These are phyloP conservation scores for Drosophila sechellia DNA, from an alignment of 1,140 invertebrate genomes.

Conservation along the genomic window DNA sequence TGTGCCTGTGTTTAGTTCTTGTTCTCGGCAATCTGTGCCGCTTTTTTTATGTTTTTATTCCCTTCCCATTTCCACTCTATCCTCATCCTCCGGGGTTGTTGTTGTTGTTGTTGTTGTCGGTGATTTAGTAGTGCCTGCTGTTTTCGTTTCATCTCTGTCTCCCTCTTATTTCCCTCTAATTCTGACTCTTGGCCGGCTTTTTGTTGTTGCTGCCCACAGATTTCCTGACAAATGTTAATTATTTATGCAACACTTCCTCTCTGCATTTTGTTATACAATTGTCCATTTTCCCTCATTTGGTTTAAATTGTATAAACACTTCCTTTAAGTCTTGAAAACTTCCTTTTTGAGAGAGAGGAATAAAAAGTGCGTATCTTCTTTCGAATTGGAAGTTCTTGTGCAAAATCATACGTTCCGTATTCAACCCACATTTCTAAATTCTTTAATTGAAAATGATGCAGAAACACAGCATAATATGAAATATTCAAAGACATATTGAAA, in stretches of 20 bases:
- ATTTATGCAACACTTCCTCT: constrained; percentile 30
- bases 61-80: constrained; percentile 28
- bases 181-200: constrained; percentile 32
- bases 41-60: constrained; percentile 70
- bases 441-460: too few relatives aligned
- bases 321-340: neutral
- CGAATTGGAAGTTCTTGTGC: too few relatives aligned
- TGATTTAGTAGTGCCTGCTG: constrained; percentile 41
- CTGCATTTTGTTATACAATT: constrained; percentile 1
- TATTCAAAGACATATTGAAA: too few relatives aligned
- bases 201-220: constrained; percentile 31
- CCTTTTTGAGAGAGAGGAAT: too few relatives aligned
- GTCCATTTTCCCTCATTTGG: neutral
- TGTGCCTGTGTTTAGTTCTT: constrained; percentile 58
- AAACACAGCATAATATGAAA: too few relatives aligned
- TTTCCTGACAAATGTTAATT: constrained; percentile 47
- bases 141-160: constrained; percentile 15
- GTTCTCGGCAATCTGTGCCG: constrained; percentile 72
- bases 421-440: too few relatives aligned
- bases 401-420: too few relatives aligned
- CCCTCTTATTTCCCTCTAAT: constrained; percentile 14
- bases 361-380: too few relatives aligned
- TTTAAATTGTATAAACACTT: neutral
- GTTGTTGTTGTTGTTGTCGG: constrained; percentile 34
- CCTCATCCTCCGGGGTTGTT: constrained; percentile 65